Percentiles rank a stretch among this genome's conserved stretches.
Conservation (phyloP, 1,140 invertebrate genomes). For the Bombus confusus region DNA sequence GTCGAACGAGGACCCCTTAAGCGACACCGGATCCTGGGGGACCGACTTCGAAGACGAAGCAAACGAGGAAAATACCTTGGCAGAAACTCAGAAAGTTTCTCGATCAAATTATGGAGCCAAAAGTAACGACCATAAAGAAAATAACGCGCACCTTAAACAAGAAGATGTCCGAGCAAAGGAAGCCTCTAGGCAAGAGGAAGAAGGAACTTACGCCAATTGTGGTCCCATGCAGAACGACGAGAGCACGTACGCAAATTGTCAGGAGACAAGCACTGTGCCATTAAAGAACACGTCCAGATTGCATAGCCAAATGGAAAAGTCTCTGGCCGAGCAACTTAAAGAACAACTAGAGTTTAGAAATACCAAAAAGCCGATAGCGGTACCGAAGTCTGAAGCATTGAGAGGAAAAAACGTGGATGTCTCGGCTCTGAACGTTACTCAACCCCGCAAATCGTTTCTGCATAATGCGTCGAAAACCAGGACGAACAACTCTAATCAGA, state of each 20-base stretch:
- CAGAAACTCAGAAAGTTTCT: not conserved
- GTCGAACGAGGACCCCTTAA: slow-evolving; percentile 64
- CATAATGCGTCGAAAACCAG: slow-evolving; percentile 47
- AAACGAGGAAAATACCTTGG: slow-evolving; percentile 57
- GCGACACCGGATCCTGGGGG: slow-evolving; percentile 76
- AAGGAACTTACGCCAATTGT: slow-evolving; percentile 76
- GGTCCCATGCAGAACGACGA: slow-evolving; percentile 31
- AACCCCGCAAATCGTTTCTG: slow-evolving; percentile 73
- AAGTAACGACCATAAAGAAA: slow-evolving; percentile 3
- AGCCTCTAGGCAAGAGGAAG: slow-evolving; percentile 31
- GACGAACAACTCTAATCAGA: slow-evolving; percentile 28
- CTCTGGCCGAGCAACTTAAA: slow-evolving; percentile 68
- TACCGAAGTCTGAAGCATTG: slow-evolving; percentile 60
- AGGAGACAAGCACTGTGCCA: slow-evolving; percentile 6
- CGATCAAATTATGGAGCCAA: not conserved
- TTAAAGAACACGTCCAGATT: slow-evolving; percentile 58
- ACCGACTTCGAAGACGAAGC: slow-evolving; percentile 77
- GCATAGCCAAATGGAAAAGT: slow-evolving; percentile 56
- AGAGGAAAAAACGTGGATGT: slow-evolving; percentile 7
- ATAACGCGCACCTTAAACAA: not conserved
- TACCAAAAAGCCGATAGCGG: slow-evolving; percentile 52
- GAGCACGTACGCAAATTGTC: slow-evolving; percentile 72
- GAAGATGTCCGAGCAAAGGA: not conserved
- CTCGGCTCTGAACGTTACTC: not conserved
- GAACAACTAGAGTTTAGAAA: slow-evolving; percentile 67